A percentile compares a stretch with the other conserved stretches of the same genome.
phyloP scores from a whole-genome alignment of 2,888 invertebrate species.

The Platycheirus rosarum region DNA sequence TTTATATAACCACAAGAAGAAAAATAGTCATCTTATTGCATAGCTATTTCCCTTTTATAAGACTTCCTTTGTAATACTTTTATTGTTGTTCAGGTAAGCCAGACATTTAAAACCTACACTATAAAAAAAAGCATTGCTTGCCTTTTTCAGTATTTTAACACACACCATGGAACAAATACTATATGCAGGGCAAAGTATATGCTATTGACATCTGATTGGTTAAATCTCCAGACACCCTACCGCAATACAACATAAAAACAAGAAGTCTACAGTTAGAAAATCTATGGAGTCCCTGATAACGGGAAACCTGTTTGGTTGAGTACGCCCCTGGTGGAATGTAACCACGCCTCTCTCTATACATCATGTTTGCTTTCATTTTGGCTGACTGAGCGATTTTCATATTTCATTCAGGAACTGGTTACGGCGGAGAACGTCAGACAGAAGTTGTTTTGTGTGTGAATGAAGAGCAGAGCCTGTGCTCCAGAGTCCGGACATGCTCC shows the following conservation, averaged over 20 bases:
- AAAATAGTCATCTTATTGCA: not conserved
- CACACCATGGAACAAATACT: not conserved
- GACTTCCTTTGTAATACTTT: not conserved
- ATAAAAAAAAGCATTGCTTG: constrained; percentile 7
- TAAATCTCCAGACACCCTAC: constrained; percentile 24
- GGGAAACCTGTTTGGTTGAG: constrained; percentile 59
- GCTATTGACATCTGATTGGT: constrained; percentile 61
- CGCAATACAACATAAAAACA: constrained; percentile 25
- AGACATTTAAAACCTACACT: constrained; percentile 36
- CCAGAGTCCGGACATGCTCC: constrained; percentile 57
- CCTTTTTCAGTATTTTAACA: not conserved
- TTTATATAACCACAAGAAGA: constrained; percentile 27
- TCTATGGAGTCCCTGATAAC: constrained; percentile 46
- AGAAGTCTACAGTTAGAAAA: constrained; percentile 35
- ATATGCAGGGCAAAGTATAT: not conserved
- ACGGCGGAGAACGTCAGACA: constrained; percentile 28
- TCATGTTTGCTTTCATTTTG: constrained; percentile 62
- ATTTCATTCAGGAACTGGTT: constrained; percentile 36
- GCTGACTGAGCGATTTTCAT: constrained; percentile 61
- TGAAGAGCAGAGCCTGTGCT: constrained; percentile 15
- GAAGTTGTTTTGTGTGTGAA: constrained; percentile 25
- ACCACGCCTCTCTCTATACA: constrained; percentile 68
- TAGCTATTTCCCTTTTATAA: constrained; percentile 1
- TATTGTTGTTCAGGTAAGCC: constrained; percentile 19
- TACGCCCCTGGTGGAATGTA: constrained; percentile 61